Conservation (phyloP, 1,140 invertebrate genomes). For the Platorchestia sp. region DNA sequence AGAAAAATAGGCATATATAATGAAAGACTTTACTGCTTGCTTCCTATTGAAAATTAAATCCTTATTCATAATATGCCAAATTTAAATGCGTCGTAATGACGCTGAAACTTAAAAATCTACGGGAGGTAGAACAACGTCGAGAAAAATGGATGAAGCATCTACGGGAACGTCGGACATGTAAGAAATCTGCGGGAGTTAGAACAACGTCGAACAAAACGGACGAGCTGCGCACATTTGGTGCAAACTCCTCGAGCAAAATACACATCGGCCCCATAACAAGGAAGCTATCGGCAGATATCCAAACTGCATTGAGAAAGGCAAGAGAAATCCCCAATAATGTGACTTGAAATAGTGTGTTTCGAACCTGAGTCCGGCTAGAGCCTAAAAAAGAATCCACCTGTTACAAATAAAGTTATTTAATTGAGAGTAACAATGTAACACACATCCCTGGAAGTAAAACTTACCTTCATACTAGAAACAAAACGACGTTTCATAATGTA, state of each 20-base stretch:
- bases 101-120: too few relatives aligned
- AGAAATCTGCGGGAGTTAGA: not conserved
- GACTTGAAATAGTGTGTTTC: not conserved
- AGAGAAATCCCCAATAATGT: not conserved
- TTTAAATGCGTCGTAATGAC: too few relatives aligned
- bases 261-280: not conserved
- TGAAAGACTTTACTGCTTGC: too few relatives aligned
- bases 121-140: too few relatives aligned
- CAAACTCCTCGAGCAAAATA: not conserved
- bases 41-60: too few relatives aligned
- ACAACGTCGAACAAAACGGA: not conserved
- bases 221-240: not conserved
- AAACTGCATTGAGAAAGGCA: not conserved
- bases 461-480: not conserved
- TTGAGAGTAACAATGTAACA: not conserved
- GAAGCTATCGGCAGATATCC: not conserved
- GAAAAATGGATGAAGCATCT: too few relatives aligned
- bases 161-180: too few relatives aligned
- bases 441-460: not conserved
- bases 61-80: too few relatives aligned
- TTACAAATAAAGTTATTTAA: not conserved
- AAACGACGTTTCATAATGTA: not conserved
- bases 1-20: too few relatives aligned
- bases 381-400: too few relatives aligned
- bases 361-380: too few relatives aligned